Percentiles rank a stretch among this genome's conserved stretches.
These are phyloP conservation scores for Malaclemys terrapin DNA, from an alignment of 2,113 vertebrate genomes.

Conservation along the genomic window DNA sequence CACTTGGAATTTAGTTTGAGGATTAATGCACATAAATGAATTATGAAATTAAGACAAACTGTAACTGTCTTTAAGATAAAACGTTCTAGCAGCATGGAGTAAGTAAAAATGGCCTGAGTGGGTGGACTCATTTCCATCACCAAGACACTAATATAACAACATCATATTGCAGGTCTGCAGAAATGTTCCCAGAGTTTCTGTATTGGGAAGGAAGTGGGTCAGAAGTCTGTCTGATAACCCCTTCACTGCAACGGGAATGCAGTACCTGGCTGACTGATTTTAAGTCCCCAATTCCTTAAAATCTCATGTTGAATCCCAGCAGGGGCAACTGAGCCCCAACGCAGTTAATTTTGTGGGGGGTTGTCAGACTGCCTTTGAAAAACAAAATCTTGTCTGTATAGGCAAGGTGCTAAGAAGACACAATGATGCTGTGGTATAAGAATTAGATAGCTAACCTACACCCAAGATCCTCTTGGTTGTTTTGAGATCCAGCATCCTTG, in stretches of 20 bases:
- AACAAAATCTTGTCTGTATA: neutral
- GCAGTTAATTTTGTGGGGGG: neutral
- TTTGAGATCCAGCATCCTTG: neutral
- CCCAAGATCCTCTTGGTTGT: neutral
- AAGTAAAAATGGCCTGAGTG: conserved; percentile 47
- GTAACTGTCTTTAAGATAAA: conserved; percentile 50
- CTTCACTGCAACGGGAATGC: neutral
- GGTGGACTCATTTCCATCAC: neutral
- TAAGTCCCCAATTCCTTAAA: neutral
- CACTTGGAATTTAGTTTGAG: conserved; percentile 53
- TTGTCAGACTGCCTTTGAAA: neutral
- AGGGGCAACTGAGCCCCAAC: neutral
- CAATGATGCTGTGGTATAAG: neutral
- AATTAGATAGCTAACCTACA: neutral
- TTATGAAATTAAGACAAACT: conserved; percentile 48
- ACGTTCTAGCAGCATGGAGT: neutral
- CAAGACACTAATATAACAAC: neutral
- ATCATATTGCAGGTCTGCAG: neutral
- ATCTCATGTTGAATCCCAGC: neutral
- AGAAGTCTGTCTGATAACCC: neutral
- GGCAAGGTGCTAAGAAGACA: neutral
- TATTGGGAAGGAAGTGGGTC: neutral
- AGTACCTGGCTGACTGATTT: neutral
- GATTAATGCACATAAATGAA: conserved; percentile 64
- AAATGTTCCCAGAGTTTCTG: neutral